Evolutionary conservation across 1,140 invertebrate genomes (phyloP).

Genomic region (Drosophila nebulosa): DNA sequence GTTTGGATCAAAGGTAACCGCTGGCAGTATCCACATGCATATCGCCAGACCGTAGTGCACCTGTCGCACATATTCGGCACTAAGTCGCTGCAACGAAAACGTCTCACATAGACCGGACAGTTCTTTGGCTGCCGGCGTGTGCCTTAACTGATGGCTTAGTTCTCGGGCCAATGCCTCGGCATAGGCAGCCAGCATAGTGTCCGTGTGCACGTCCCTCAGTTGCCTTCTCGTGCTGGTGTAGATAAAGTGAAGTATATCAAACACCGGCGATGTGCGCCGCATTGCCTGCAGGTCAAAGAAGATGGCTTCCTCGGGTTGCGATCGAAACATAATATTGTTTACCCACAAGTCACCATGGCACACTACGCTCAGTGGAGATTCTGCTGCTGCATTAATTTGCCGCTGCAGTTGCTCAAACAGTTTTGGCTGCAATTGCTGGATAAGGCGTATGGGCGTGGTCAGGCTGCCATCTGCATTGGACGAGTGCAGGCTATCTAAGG

Average conservation of each 20-base stretch:
- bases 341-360: conserved; percentile 81
- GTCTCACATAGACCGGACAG: conserved; percentile 37
- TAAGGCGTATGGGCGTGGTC: conserved; percentile 53
- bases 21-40: conserved; percentile 78
- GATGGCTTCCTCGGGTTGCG: conserved; percentile 69
- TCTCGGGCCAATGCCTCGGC: conserved; percentile 44
- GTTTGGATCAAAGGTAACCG: conserved; percentile 73
- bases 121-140: conserved; percentile 37
- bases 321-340: conserved; percentile 81
- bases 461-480: conserved; percentile 67
- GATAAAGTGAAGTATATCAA: conserved; percentile 81
- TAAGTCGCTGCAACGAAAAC: conserved; percentile 65
- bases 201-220: conserved; percentile 63
- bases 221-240: conserved; percentile 75
- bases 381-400: conserved; percentile 47
- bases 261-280: conserved; percentile 82
- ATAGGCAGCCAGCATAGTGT: conserved; percentile 62
- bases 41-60: conserved; percentile 75
- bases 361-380: conserved; percentile 66
- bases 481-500: conserved; percentile 59
- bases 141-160: conserved; percentile 47
- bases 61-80: conserved; percentile 63
- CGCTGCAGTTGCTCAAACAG: conserved; percentile 57
- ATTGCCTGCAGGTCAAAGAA: conserved; percentile 83
- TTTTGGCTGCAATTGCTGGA: conserved; percentile 50